phyloP scores from a whole-genome alignment of 2,113 vertebrate genomes.

The Fukomys damarensis region DNA sequence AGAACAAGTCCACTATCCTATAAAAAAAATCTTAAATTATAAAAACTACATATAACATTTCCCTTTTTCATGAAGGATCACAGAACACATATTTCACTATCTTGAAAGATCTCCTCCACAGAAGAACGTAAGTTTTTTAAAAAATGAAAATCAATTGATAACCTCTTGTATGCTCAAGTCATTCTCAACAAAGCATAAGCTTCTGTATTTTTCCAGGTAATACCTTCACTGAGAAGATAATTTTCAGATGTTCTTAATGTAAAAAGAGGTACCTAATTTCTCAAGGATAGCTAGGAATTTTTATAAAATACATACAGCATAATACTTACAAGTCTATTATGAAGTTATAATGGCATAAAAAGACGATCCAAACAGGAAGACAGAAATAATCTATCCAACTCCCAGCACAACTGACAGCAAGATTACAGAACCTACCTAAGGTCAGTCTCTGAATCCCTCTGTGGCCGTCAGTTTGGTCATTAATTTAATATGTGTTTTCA shows the following conservation, averaged over 20 bases:
- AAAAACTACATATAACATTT: background rate
- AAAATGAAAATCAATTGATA: background rate
- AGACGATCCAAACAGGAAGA: background rate
- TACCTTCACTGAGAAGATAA: conserved; percentile 24
- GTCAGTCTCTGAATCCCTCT: background rate
- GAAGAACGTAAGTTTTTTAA: background rate
- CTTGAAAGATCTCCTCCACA: background rate
- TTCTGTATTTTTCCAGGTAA: conserved; percentile 47
- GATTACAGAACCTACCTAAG: background rate
- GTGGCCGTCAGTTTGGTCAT: background rate
- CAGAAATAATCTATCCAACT: background rate
- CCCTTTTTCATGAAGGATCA: background rate
- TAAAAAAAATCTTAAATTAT: background rate
- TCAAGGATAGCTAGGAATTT: background rate
- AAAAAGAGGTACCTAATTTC: conserved; percentile 22
- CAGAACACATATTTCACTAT: background rate
- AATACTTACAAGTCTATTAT: background rate
- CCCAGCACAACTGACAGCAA: background rate
- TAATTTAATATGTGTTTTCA: background rate
- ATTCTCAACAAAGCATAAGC: background rate
- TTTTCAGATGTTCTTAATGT: background rate
- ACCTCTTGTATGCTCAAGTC: background rate
- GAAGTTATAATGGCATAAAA: background rate
- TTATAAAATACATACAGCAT: background rate
- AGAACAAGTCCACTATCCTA: background rate